Percentiles rank a stretch among this genome's conserved stretches.
phyloP scores from a whole-genome alignment of 2,113 vertebrate species.

The Zeus faber region DNA sequence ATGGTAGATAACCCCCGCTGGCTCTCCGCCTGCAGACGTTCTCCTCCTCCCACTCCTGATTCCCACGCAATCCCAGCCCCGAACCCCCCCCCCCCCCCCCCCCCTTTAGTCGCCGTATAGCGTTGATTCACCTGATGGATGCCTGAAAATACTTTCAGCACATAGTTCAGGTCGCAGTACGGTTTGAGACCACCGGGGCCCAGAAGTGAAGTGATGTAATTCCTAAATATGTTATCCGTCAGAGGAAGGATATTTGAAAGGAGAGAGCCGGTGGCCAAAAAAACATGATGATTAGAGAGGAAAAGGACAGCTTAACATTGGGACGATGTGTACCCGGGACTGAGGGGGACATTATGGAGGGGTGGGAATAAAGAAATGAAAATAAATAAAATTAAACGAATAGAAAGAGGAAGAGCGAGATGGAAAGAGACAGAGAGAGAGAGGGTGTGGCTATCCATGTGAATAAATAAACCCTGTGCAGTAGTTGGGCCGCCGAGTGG shows the following conservation, averaged over 20 bases:
- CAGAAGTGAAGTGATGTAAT: no score
- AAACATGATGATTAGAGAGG: background rate
- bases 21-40: slow-evolving; percentile 12
- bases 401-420: background rate
- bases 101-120: no score
- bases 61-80: slow-evolving; percentile 42
- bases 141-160: slow-evolving; percentile 14
- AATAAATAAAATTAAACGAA: background rate
- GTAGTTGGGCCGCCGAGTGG: slow-evolving; percentile 63
- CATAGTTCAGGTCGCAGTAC: slow-evolving; percentile 36
- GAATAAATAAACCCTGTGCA: slow-evolving; percentile 69
- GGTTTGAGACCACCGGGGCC: slow-evolving; percentile 13
- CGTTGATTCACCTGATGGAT: slow-evolving; percentile 39
- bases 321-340: background rate
- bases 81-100: slow-evolving; percentile 21
- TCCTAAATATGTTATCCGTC: no score
- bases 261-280: background rate
- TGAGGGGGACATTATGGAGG: no score
- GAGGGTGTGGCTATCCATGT: slow-evolving; percentile 42
- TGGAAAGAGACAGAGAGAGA: slow-evolving; percentile 18
- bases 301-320: no score
- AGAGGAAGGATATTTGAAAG: no score
- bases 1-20: slow-evolving; percentile 55
- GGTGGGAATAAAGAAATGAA: background rate
- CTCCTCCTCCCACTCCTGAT: slow-evolving; percentile 9